Conservation (phyloP, 2,797 vertebrate genomes). For the Agapornis canus region DNA sequence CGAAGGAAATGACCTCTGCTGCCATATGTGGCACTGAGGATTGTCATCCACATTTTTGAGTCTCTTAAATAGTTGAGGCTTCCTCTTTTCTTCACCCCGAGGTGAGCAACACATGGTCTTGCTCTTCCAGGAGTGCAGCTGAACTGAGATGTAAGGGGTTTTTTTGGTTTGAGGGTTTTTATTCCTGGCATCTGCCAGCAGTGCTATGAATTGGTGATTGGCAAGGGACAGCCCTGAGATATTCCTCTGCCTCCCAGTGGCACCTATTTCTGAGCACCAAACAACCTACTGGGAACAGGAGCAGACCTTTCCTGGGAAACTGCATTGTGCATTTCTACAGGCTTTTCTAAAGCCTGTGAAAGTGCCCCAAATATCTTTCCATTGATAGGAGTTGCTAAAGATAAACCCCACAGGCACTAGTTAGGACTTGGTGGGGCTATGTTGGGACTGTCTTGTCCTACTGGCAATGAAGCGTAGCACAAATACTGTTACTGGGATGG, state of each 20-base stretch:
- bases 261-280: too few species aligned
- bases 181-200: background rate
- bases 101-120: background rate
- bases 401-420: background rate
- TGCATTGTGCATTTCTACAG: background rate
- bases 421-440: background rate
- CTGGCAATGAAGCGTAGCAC: background rate
- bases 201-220: background rate
- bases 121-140: background rate
- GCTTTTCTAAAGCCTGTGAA: background rate
- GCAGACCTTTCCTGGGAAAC: background rate
- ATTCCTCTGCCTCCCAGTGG: background rate
- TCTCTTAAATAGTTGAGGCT: background rate
- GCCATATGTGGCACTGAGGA: background rate
- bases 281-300: background rate
- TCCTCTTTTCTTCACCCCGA: background rate
- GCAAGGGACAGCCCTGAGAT: rapidly evolving
- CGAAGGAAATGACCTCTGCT: constrained; percentile 17
- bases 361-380: background rate
- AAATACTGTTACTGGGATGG: background rate
- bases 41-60: background rate
- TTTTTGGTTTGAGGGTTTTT: background rate
- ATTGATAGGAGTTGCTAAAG: background rate
- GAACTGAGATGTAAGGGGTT: background rate
- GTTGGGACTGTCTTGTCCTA: background rate